A percentile compares a stretch with the other conserved stretches of the same genome.
phyloP scores from a whole-genome alignment of 2,797 vertebrate species.

The Argya squamiceps region DNA sequence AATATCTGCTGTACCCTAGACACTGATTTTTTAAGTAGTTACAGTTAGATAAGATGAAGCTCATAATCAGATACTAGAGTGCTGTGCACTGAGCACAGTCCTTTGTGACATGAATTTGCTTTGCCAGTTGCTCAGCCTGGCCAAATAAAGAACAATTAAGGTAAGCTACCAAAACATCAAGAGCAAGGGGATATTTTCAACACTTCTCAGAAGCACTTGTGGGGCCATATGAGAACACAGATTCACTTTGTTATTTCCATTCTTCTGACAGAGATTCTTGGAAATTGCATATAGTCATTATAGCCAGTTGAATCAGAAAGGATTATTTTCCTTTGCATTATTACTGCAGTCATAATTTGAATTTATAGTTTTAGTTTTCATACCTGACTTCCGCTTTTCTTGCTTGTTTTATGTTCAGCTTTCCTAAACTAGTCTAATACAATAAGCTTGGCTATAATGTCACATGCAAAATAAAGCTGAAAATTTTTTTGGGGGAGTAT shows the following conservation, averaged over 20 bases:
- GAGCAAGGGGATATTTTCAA: background rate
- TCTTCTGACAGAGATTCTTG: background rate
- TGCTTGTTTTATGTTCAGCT: background rate
- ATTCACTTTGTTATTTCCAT: background rate
- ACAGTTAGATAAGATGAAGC: background rate
- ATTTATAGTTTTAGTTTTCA: background rate
- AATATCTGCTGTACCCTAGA: background rate
- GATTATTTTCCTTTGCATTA: background rate
- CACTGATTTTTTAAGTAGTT: background rate
- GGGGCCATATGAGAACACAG: background rate
- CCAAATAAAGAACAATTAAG: background rate
- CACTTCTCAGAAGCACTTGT: background rate
- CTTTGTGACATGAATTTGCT: background rate
- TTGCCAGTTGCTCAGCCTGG: background rate
- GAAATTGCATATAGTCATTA: background rate
- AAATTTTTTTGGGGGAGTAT: background rate
- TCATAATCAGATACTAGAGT: background rate
- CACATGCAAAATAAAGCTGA: background rate
- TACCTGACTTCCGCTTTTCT: slow-evolving; percentile 9
- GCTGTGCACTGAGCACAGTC: background rate
- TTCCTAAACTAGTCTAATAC: background rate
- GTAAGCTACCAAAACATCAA: background rate
- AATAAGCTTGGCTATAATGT: background rate
- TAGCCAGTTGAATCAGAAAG: background rate
- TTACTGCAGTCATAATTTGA: slow-evolving; percentile 20